Percentiles rank a stretch among this genome's conserved stretches.
Conservation (phyloP, 1,140 invertebrate species). For the Laupala kohalensis region DNA sequence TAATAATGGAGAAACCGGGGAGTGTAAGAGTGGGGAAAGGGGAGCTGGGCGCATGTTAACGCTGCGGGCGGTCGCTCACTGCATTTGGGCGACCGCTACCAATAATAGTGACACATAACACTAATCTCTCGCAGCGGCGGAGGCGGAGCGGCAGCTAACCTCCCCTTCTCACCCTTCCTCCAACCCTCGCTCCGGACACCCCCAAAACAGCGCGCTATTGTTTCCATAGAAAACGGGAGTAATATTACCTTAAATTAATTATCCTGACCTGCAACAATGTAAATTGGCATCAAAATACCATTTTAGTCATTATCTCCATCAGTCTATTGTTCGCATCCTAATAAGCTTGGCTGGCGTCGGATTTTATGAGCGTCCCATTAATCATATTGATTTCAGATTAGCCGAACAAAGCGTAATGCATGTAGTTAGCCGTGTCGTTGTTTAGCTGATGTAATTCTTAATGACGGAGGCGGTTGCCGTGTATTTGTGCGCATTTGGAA, state of each 20-base stretch:
- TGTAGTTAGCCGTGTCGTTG: not conserved
- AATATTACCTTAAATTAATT: constrained; percentile 7
- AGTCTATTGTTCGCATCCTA: not conserved
- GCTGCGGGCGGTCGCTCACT: not conserved
- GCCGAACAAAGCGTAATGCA: not conserved
- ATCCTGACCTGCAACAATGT: constrained; percentile 3
- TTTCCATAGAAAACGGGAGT: constrained; percentile 2
- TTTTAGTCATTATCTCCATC: constrained; percentile 5
- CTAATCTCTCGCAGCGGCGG: constrained; percentile 5
- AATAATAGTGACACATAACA: constrained; percentile 6
- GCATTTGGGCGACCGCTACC: not conserved
- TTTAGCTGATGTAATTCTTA: not conserved
- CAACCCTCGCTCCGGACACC: too few species aligned
- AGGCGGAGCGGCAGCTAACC: too few species aligned
- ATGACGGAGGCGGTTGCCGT: not conserved
- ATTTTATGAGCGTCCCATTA: constrained; percentile 3
- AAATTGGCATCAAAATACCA: constrained; percentile 4
- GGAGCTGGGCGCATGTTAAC: too few species aligned
- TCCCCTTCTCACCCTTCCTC: too few species aligned
- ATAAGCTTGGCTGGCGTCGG: not conserved
- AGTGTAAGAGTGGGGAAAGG: too few species aligned
- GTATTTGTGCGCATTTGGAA: not conserved
- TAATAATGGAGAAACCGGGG: not conserved
- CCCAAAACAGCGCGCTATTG: constrained; percentile 1
- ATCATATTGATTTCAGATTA: constrained; percentile 6